Percentiles rank a stretch among this genome's conserved stretches.
Evolutionary conservation across 2,888 invertebrate genomes (phyloP).

Genomic region (Sarcophaga rosellei): DNA sequence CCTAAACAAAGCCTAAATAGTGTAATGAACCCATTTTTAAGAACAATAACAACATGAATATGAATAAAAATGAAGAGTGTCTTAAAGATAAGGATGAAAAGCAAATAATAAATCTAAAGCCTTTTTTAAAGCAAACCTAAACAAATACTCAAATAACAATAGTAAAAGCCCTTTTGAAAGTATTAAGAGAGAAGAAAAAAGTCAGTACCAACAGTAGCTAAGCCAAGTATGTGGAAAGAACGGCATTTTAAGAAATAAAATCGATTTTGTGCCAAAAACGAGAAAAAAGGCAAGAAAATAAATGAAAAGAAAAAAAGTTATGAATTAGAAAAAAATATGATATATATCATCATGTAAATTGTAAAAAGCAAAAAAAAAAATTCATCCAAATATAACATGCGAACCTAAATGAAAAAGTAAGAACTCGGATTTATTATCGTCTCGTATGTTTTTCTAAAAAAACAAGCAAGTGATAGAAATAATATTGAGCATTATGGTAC

Average conservation of each 20-base stretch:
- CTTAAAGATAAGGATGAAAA: not conserved
- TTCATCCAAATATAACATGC: slow-evolving; percentile 11
- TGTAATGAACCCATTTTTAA: slow-evolving; percentile 52
- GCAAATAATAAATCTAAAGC: slow-evolving; percentile 8
- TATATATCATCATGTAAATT: slow-evolving; percentile 13
- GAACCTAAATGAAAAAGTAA: slow-evolving; percentile 22
- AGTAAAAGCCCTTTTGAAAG: slow-evolving; percentile 44
- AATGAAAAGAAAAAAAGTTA: slow-evolving; percentile 8
- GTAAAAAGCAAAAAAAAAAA: slow-evolving; percentile 4
- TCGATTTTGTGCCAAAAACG: slow-evolving; percentile 65
- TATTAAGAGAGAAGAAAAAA: slow-evolving; percentile 21
- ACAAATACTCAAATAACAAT: slow-evolving; percentile 22
- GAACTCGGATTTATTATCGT: not conserved
- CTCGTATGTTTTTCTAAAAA: not conserved
- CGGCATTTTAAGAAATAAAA: slow-evolving; percentile 34
- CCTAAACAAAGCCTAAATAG: slow-evolving; percentile 43
- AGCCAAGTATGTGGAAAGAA: slow-evolving; percentile 16
- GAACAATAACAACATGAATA: not conserved
- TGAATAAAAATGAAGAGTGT: not conserved
- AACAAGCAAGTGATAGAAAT: not conserved
- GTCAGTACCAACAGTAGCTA: not conserved
- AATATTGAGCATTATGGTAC: slow-evolving; percentile 12
- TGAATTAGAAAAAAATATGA: slow-evolving; percentile 44
- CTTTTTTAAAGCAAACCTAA: slow-evolving; percentile 24
- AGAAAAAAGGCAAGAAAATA: slow-evolving; percentile 17